A percentile compares a stretch with the other conserved stretches of the same genome.
Conservation (phyloP, 2,888 invertebrate genomes). For the Didymodactylos carnosus region DNA sequence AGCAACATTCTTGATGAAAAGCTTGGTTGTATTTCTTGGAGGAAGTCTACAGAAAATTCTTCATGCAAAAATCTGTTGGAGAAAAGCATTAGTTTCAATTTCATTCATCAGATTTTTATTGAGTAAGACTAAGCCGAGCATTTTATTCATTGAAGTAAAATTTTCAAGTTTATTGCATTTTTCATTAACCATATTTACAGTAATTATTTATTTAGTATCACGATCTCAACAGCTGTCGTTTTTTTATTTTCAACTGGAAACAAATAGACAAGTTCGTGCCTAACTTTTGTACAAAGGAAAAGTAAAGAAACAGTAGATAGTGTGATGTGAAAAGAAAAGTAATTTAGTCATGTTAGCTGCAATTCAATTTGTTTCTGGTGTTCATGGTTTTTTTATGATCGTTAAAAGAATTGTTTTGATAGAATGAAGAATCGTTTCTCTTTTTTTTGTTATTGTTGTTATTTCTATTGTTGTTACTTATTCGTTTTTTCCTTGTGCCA, state of each 20-base stretch:
- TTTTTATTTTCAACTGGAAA: conserved; percentile 44
- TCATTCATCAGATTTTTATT: too few species aligned
- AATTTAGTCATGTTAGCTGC: neutral
- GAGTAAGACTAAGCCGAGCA: too few species aligned
- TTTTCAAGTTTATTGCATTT: conserved; percentile 14
- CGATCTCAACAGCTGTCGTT: conserved; percentile 65
- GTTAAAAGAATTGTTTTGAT: neutral
- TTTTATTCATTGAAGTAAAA: neutral
- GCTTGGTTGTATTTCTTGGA: too few species aligned
- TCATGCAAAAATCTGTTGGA: too few species aligned
- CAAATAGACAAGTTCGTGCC: neutral
- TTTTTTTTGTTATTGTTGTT: neutral
- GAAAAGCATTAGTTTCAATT: too few species aligned
- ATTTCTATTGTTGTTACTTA: too few species aligned
- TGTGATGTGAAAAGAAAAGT: neutral
- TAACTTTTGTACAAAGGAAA: too few species aligned
- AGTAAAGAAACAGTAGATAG: too few species aligned
- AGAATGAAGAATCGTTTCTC: neutral
- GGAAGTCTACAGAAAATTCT: too few species aligned
- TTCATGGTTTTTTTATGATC: neutral
- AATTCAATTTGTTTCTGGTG: neutral
- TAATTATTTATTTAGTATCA: conserved; percentile 77
- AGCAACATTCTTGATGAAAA: too few species aligned
- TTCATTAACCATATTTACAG: conserved; percentile 28
- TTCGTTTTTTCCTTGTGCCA: too few species aligned